Percentiles rank a stretch among this genome's conserved stretches.
Evolutionary conservation across 2,797 vertebrate species (phyloP).

Genomic region (Xiphophorus birchmanni): DNA sequence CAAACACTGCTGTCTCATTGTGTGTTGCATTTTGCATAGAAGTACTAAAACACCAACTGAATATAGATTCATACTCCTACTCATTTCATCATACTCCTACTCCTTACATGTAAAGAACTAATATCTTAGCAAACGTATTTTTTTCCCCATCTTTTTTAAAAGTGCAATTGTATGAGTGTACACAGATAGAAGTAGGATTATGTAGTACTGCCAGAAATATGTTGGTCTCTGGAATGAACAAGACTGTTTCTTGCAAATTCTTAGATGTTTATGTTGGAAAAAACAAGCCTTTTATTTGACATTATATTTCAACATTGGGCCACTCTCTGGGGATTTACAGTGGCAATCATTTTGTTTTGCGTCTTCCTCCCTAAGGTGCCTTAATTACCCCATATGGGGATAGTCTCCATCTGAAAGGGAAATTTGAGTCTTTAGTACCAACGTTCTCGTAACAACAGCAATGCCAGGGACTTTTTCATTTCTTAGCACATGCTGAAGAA

Average conservation of each 20-base stretch:
- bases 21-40: not conserved
- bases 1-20: conserved; percentile 14
- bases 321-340: conserved; percentile 22
- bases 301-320: conserved; percentile 16
- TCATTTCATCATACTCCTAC: too few relatives aligned
- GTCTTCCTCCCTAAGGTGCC: conserved; percentile 51
- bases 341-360: conserved; percentile 50
- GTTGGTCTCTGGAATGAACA: not conserved
- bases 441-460: not conserved
- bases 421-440: conserved; percentile 11
- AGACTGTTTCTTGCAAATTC: not conserved
- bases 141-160: not conserved
- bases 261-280: not conserved
- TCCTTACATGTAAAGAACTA: not conserved
- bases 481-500: not conserved
- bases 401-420: conserved; percentile 37
- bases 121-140: not conserved
- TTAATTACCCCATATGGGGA: conserved; percentile 50
- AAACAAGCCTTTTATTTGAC: conserved; percentile 7
- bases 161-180: not conserved
- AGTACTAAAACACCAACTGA: not conserved
- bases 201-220: not conserved
- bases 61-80: too few relatives aligned
- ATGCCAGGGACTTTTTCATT: not conserved
- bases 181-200: not conserved